Evolutionary conservation across 1,140 invertebrate genomes (phyloP), one percentile per base, ranked within the genome.

Genomic region (Lanistes nyassanus): DNA sequence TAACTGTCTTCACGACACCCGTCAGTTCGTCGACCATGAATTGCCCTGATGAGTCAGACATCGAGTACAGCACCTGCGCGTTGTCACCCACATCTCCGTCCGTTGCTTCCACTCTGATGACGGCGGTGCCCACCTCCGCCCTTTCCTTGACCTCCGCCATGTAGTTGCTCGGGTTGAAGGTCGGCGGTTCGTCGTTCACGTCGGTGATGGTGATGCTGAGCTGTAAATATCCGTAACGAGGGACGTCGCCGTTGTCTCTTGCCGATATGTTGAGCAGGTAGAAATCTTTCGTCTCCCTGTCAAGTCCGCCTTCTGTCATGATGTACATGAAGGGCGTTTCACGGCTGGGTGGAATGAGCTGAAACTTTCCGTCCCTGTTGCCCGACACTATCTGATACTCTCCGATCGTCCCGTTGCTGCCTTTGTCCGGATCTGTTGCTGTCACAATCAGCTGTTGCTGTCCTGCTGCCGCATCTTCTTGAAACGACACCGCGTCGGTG

Each of bases 121-220:
- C 82, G 56, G 82, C 71, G 16, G 82, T 82, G 36, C 81, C 82
- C 47, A 81, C 58, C 16, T 67, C 69, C 23, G 82, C 83, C 64
- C 78, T 82, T 68, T 86, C 84, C 64, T 81, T 83, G 2, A 86
- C 77, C 67, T 80, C 78, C 6, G 80, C 76, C n/a, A 62, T 79
- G 29, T 82, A 84, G 21, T 80, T 75, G 62, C 82, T 84, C 94
- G 96, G 86, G 96, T 97, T 95, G 95, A 97, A 89, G 94, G 97
- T 90, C 94, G 95, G 37, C 94, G 97, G 84, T 95, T 95, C 84
- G 96, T 97, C 91, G 95, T 97, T 91, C 94, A 76, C 96, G 95
- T 89, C 95, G 95, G 89, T 94, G 95, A 90, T 95, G 95, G 88
- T 94, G 94, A 74, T 95, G 94, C 75, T 95, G 94, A 82, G 62